Conservation (phyloP, 1,140 invertebrate species). For the Popillia japonica region DNA sequence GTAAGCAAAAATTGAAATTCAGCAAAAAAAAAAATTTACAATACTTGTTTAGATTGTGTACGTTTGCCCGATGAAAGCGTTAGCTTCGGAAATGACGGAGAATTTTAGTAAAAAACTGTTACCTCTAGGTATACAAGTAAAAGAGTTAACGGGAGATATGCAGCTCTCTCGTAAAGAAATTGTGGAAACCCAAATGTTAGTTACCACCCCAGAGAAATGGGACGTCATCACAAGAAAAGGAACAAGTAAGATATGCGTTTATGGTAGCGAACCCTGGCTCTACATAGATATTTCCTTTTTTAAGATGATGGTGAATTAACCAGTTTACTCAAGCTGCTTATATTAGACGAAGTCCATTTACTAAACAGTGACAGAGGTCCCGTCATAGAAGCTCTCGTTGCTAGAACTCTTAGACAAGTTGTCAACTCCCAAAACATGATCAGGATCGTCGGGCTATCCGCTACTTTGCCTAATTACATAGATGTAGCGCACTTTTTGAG, state of each 20-base stretch:
- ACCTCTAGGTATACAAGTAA: slow-evolving; percentile 81
- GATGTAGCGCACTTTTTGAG: slow-evolving; percentile 95
- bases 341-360: slow-evolving; percentile 99
- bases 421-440: slow-evolving; percentile 97
- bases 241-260: slow-evolving; percentile 48
- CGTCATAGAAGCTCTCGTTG: slow-evolving; percentile 97
- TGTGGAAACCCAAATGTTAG: slow-evolving; percentile 94
- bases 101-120: slow-evolving; percentile 88
- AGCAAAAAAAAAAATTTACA: not conserved
- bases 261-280: not conserved
- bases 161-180: slow-evolving; percentile 96
- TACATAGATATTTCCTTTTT: slow-evolving; percentile 9
- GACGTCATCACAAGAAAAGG: slow-evolving; percentile 97
- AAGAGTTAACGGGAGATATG: slow-evolving; percentile 98
- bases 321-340: slow-evolving; percentile 91
- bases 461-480: slow-evolving; percentile 97
- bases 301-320: slow-evolving; percentile 89
- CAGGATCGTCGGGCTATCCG: slow-evolving; percentile 96
- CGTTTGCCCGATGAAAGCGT: slow-evolving; percentile 98
- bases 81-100: slow-evolving; percentile 97
- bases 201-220: slow-evolving; percentile 99
- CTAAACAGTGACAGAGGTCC: slow-evolving; percentile 97
- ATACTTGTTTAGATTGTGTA: slow-evolving; percentile 86
- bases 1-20: slow-evolving; percentile 60
- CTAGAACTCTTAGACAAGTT: slow-evolving; percentile 92